Base-by-base conservation (phyloP, 2,888 invertebrate genomes). In the Melinaea menophilus region DNA sequence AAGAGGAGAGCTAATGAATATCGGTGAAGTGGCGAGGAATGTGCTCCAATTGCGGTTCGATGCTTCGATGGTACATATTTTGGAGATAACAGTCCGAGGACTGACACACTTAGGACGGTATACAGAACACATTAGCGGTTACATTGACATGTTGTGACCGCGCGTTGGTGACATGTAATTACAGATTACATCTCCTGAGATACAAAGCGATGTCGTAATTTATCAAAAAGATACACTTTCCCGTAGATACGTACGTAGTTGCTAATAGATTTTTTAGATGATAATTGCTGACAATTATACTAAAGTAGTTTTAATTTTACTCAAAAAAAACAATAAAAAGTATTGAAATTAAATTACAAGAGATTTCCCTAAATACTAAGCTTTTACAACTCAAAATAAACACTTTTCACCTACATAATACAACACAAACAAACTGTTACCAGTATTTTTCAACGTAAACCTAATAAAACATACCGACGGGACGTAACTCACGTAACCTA, bases 41-140 rank as follows among this genome's bases (percentile, higher is more conserved):
- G 73, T 79, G 86, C 72, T 81, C 87, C 75, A 80, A 72, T 81
- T 86, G 77, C 69, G 73, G 81, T 79, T 68, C 80, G 77, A 75
- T 73, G 75, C 68, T 75, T 78, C 78, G 69, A 63, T 62, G 71
- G 67, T 69, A 67, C 69, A 62, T 62, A 59, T 61, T 68, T 63
- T 62, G 65, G 63, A 57, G 55, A 58, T 62, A 61, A 60, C 51
- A 58, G 60, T 33, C 62, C 48, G 46, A 63, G 57, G 59, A 51
- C 51, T 62, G 69, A 63, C 69, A 66, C 61, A 64, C 62, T 63
- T 63, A 55, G 46, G 12, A 51, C n/a, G 22, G 51, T 55, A 51
- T 31, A 51, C 33, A 37, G 22, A 51, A 59, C 22, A 37, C 22
- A 35, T 41, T 41, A 41, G 41, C 41, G 41, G 41, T 9, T 3